Evolutionary conservation across 1,140 invertebrate species (phyloP).

Genomic region (Achroia grisella): DNA sequence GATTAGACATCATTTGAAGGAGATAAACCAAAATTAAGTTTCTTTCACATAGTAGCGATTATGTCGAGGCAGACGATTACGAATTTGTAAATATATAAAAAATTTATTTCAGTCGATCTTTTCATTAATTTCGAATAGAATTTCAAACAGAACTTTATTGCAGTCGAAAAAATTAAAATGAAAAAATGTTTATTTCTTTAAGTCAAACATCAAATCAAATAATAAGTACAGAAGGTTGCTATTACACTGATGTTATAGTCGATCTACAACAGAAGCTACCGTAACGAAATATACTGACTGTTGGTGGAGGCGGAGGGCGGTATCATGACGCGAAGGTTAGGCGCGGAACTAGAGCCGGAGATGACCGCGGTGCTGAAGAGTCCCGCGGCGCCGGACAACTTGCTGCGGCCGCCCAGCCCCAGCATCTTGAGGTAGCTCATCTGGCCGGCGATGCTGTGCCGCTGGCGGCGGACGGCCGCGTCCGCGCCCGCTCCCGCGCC

Average conservation of each 20-base stretch:
- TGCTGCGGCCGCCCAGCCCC: conserved; percentile 81
- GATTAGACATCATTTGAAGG: no score
- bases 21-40: no score
- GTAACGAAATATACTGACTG: conserved; percentile 74
- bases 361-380: conserved; percentile 96
- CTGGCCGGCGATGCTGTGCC: conserved; percentile 94
- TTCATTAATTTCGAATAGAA: no score
- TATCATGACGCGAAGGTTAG: conserved; percentile 91
- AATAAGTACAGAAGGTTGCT: no score
- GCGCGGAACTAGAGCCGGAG: conserved; percentile 92
- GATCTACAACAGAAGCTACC: neutral
- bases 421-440: conserved; percentile 93
- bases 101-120: no score
- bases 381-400: conserved; percentile 81
- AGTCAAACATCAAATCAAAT: no score
- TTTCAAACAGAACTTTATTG: no score
- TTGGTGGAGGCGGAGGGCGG: conserved; percentile 80
- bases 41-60: no score
- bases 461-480: conserved; percentile 84
- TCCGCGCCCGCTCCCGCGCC: conserved; percentile 28
- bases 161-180: no score
- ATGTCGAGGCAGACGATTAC: no score
- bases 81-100: no score
- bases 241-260: neutral
- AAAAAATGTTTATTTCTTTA: no score